Evolutionary conservation across 2,888 invertebrate species (phyloP).

Genomic region (Volucella bombylans): DNA sequence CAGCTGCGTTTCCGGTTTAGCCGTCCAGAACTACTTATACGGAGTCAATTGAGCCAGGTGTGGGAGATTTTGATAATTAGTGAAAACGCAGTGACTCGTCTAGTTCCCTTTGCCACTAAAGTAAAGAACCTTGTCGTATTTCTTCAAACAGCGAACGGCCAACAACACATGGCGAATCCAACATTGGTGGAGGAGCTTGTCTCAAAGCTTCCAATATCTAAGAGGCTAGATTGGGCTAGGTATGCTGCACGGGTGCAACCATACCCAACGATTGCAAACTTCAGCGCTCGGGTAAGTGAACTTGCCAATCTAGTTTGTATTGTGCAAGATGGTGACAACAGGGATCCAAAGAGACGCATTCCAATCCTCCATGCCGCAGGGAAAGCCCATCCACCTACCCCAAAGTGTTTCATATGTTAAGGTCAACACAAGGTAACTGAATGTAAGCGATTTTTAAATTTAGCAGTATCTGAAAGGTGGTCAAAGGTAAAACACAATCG

Average conservation of each 20-base stretch:
- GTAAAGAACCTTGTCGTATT: constrained; percentile 64
- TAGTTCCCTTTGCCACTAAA: constrained; percentile 70
- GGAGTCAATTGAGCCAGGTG: constrained; percentile 60
- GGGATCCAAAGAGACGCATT: neutral
- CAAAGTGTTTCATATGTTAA: constrained; percentile 21
- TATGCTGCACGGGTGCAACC: constrained; percentile 15
- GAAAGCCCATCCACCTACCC: neutral
- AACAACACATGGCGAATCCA: constrained; percentile 67
- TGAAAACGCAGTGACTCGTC: constrained; percentile 46
- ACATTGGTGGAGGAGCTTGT: constrained; percentile 63
- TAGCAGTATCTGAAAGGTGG: too few relatives aligned
- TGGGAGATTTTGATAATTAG: constrained; percentile 44
- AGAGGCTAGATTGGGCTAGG: constrained; percentile 43
- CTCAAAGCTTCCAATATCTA: constrained; percentile 33
- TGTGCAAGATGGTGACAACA: constrained; percentile 7
- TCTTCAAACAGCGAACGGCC: constrained; percentile 53
- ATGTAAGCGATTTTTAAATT: too few relatives aligned
- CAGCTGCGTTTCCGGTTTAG: constrained; percentile 51
- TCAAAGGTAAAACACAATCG: too few relatives aligned
- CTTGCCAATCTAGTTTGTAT: constrained; percentile 14
- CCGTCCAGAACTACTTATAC: constrained; percentile 59
- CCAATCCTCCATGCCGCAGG: neutral
- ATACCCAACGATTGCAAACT: constrained; percentile 29
- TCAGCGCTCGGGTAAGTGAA: constrained; percentile 30
- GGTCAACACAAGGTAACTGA: constrained; percentile 34